Conservation (phyloP, 2,888 invertebrate genomes). For the Chaitophorus viminalis region DNA sequence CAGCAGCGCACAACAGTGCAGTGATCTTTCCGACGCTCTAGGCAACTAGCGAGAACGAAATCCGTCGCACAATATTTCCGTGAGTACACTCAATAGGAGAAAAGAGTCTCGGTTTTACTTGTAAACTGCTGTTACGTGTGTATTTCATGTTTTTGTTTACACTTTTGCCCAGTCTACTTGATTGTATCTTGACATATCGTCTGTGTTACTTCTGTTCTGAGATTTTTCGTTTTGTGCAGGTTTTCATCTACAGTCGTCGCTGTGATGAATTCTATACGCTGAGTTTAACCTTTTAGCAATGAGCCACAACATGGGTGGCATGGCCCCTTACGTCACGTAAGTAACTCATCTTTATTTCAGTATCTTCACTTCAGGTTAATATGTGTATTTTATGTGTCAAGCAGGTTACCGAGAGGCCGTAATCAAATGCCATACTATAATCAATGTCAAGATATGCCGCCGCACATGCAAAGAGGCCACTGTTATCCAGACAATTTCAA, state of each 20-base stretch:
- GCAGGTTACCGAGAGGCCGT: constrained; percentile 67
- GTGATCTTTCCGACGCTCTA: not conserved
- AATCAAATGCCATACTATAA: constrained; percentile 66
- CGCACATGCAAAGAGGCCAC: constrained; percentile 66
- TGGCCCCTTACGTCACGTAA: constrained; percentile 75
- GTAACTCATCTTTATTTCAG: not conserved
- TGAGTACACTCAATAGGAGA: no score
- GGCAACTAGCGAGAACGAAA: not conserved
- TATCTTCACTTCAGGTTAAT: not conserved
- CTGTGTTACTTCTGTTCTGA: not conserved
- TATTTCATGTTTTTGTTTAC: not conserved
- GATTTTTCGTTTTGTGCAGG: not conserved
- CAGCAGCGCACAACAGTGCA: not conserved
- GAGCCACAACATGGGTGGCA: constrained; percentile 85
- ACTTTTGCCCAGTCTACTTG: not conserved
- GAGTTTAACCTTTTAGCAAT: constrained; percentile 67
- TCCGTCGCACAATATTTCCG: no score
- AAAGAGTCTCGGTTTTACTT: no score
- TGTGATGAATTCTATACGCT: constrained; percentile 38
- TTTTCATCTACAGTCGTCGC: not conserved
- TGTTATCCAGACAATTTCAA: constrained; percentile 65
- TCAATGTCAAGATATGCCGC: constrained; percentile 65
- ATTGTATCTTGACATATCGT: not conserved
- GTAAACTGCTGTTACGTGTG: no score
- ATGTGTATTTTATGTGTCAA: not conserved